Percentiles rank a stretch among this genome's conserved stretches.
Evolutionary conservation across 2,113 vertebrate genomes (phyloP).

Genomic region (Octodon degus): DNA sequence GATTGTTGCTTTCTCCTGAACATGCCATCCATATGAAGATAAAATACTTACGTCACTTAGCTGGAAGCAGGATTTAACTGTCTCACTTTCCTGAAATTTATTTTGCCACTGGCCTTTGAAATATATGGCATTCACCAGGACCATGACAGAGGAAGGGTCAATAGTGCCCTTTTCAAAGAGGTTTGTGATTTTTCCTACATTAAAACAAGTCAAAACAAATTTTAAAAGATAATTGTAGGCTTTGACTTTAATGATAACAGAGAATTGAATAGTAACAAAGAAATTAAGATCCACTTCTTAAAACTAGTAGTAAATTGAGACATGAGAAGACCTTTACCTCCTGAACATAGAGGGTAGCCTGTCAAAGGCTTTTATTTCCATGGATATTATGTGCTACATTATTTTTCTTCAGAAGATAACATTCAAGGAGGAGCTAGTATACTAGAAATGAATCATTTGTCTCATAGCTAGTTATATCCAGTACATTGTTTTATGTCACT

Average conservation of each 20-base stretch:
- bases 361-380: conserved; percentile 5
- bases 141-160: conserved; percentile 86
- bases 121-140: conserved; percentile 94
- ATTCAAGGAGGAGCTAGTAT: not conserved
- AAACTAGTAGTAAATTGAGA: not conserved
- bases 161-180: conserved; percentile 89
- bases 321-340: not conserved
- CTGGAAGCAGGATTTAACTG: conserved; percentile 89
- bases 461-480: not conserved
- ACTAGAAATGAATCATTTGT: not conserved
- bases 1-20: not conserved
- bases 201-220: conserved; percentile 27
- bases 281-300: not conserved
- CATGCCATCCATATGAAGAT: not conserved
- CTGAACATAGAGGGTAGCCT: not conserved
- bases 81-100: conserved; percentile 88
- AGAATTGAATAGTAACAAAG: not conserved
- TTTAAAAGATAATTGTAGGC: conserved; percentile 38
- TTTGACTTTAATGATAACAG: not conserved
- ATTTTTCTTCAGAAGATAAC: not conserved
- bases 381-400: not conserved
- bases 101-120: conserved; percentile 94
- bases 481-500: not conserved
- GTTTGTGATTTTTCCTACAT: conserved; percentile 92
- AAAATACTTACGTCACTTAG: conserved; percentile 85